These are phyloP conservation scores for Amazona ochrocephala DNA, from an alignment of 2,797 vertebrate species.

Conservation along the genomic window DNA sequence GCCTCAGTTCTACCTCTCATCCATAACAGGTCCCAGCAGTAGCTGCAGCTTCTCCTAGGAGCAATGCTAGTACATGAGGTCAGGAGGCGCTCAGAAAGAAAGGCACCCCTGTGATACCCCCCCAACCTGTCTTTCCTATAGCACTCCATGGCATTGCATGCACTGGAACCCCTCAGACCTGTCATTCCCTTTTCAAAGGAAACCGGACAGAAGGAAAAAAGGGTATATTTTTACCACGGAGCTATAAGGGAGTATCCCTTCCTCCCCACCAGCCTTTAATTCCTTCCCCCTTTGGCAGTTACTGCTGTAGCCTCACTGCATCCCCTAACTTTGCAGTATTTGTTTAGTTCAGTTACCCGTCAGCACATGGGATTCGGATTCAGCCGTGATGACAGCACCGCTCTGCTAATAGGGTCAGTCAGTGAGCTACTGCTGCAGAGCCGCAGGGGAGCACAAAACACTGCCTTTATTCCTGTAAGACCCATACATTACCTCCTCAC, in stretches of 20 bases:
- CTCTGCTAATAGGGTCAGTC: conserved; percentile 56
- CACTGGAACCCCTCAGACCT: not conserved
- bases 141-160: not conserved
- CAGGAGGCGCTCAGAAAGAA: not conserved
- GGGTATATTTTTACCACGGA: not conserved
- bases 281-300: not conserved
- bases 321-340: not conserved
- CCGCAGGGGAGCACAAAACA: conserved; percentile 61
- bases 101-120: not conserved
- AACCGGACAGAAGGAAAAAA: not conserved
- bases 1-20: not conserved
- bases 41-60: not conserved
- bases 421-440: conserved; percentile 57
- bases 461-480: conserved; percentile 64
- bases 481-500: conserved; percentile 46
- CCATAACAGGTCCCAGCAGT: not conserved
- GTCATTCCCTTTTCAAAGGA: not conserved
- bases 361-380: not conserved
- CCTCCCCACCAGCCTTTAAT: not conserved
- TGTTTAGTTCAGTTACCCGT: not conserved
- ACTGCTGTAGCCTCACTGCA: not conserved
- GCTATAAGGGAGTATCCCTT: not conserved
- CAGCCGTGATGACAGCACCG: not conserved
- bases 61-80: not conserved
- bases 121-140: not conserved